These are phyloP conservation scores for Noctua janthina DNA, from an alignment of 2,888 invertebrate genomes.

Conservation along the genomic window DNA sequence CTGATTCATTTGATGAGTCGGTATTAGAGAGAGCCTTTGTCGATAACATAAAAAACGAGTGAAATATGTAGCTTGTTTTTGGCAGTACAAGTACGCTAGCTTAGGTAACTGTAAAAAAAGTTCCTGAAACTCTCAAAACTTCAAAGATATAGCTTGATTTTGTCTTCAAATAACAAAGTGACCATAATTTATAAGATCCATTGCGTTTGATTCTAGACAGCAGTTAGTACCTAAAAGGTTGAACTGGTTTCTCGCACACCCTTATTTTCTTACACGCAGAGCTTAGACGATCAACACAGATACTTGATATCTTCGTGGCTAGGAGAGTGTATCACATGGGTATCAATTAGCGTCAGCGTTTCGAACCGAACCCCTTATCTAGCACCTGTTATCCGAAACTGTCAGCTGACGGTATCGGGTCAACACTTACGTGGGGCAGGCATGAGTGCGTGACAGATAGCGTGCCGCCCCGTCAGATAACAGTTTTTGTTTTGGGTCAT, in stretches of 20 bases:
- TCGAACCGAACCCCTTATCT: conserved; percentile 30
- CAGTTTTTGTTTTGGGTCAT: conserved; percentile 30
- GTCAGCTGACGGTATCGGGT: conserved; percentile 49
- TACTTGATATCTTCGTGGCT: neutral
- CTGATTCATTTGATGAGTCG: neutral
- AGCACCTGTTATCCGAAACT: conserved; percentile 49
- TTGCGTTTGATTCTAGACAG: neutral
- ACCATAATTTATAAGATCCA: too few relatives aligned
- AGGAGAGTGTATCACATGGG: neutral
- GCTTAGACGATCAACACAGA: neutral
- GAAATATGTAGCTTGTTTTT: too few relatives aligned
- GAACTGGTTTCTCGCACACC: neutral
- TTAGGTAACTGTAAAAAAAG: neutral
- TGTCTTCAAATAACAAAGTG: neutral
- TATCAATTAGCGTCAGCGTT: conserved; percentile 20
- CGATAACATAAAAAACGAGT: too few relatives aligned
- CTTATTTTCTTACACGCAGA: neutral
- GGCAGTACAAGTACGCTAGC: too few relatives aligned
- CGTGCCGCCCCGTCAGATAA: conserved; percentile 24
- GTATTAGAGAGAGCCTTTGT: too few relatives aligned
- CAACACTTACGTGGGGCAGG: conserved; percentile 29
- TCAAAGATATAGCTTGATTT: neutral
- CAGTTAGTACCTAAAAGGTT: neutral
- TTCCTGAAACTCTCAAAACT: neutral
- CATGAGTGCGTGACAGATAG: conserved; percentile 43